A percentile compares a stretch with the other conserved stretches of the same genome.
Evolutionary conservation across 1,140 invertebrate species (phyloP).

Genomic region (Delia radicum): DNA sequence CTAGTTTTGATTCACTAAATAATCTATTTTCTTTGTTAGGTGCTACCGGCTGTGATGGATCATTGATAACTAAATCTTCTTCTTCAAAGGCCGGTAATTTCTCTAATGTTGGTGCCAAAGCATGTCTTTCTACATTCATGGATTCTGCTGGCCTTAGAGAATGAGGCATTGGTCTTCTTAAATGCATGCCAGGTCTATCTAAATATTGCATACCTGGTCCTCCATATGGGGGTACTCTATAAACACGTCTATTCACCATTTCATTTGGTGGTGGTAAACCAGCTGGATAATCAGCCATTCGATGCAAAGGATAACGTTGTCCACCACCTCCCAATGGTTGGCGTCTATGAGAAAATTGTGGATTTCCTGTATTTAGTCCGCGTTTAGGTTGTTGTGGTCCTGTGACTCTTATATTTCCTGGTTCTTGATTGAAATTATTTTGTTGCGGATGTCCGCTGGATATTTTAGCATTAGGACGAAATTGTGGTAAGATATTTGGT

Average conservation of each 20-base stretch:
- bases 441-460: conserved; percentile 59
- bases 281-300: conserved; percentile 36
- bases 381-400: conserved; percentile 37
- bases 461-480: conserved; percentile 66
- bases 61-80: conserved; percentile 51
- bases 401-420: conserved; percentile 51
- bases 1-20: conserved; percentile 42
- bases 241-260: conserved; percentile 47
- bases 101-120: conserved; percentile 32
- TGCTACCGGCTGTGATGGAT: conserved; percentile 45
- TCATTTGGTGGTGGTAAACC: conserved; percentile 22
- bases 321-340: conserved; percentile 33
- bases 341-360: conserved; percentile 40
- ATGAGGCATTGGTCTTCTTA: conserved; percentile 27
- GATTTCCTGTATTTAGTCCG: conserved; percentile 49
- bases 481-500: conserved; percentile 72
- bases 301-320: conserved; percentile 45
- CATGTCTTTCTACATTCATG: conserved; percentile 44
- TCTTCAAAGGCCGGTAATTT: conserved; percentile 46
- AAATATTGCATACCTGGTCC: conserved; percentile 37
- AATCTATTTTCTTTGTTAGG: conserved; percentile 33
- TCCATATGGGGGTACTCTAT: conserved; percentile 41
- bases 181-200: conserved; percentile 38
- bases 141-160: conserved; percentile 29
- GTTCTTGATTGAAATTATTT: conserved; percentile 42